A percentile compares a stretch with the other conserved stretches of the same genome.
Evolutionary conservation across 2,888 invertebrate species (phyloP).

Genomic region (Electrophaes corylata): DNA sequence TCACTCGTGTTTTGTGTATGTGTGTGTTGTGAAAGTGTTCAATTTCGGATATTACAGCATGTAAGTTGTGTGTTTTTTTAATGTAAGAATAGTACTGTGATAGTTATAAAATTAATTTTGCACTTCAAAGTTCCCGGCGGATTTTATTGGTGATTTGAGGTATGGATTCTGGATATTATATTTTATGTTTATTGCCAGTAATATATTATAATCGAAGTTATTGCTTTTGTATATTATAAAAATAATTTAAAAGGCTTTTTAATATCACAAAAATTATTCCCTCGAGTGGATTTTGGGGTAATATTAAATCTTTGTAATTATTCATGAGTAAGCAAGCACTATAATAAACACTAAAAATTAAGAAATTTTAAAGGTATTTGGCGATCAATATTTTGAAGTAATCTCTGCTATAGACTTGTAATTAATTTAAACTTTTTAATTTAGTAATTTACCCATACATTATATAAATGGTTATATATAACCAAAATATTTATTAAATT

Average conservation of each 20-base stretch:
- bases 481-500: too few relatives aligned
- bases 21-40: constrained; percentile 30
- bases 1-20: constrained; percentile 31
- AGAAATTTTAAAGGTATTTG: too few relatives aligned
- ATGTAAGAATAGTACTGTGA: not conserved
- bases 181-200: not conserved
- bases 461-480: too few relatives aligned
- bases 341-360: too few relatives aligned
- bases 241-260: not conserved
- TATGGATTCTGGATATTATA: not conserved
- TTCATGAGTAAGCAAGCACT: too few relatives aligned
- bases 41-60: constrained; percentile 31
- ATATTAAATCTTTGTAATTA: too few relatives aligned
- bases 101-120: not conserved
- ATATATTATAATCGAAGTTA: not conserved
- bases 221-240: not conserved
- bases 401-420: too few relatives aligned
- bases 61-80: constrained; percentile 23
- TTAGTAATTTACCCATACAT: too few relatives aligned
- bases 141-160: not conserved
- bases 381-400: too few relatives aligned
- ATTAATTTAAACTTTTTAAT: too few relatives aligned
- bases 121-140: constrained; percentile 15
- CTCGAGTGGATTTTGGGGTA: too few relatives aligned
- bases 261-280: too few relatives aligned